Base-by-base conservation (phyloP, 2,113 vertebrate species). In the Callospermophilus lateralis region DNA sequence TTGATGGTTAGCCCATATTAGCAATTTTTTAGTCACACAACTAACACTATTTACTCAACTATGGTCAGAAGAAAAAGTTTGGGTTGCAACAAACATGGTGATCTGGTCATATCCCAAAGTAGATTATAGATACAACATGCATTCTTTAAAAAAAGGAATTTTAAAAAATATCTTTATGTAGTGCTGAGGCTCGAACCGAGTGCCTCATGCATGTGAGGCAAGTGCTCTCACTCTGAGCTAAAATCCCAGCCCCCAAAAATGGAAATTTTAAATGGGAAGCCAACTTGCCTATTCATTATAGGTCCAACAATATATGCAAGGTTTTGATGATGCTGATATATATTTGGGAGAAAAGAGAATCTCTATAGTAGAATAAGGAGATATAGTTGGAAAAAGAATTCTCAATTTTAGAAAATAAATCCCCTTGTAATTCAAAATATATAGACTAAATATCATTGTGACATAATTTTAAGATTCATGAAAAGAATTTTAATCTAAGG, bases 371-470 rank as follows among this genome's bases (percentile, higher is more conserved):
- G 10, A 10, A 61, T 80, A 3, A 76, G 77, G n/a, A 78, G 15
- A 55, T 4, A 61, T 7, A 61, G 26, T 58, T 30, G 89, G 19
- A 91, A n/a, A 63, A 85, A 53, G 8, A 19, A 42, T 42, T 74
- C 85, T 74, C 73, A 90, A 86, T 48, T 79, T 73, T 89, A 96
- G 58, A 93, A 94, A 92, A 89, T 81, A 93, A 95, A 89, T 76
- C 15, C 4, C 1, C 81, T 76, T 20, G 68, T 95, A 96, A 86
- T 58, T 96, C 72, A 17, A 89, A 94, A 39, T 86, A 45, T 65
- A 84, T 55, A 10, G 72, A 17, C n/a, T 97, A 90, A 97, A 97
- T 95, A 67, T 88, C 84, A 93, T n/a, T 83, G 19, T 89, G 61
- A 95, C 61, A 93, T 55, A 85, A 89, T 63, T 90, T 96, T 84